Evolutionary conservation across 1,140 invertebrate species (phyloP).

Genomic region (Drosophila sp.): DNA sequence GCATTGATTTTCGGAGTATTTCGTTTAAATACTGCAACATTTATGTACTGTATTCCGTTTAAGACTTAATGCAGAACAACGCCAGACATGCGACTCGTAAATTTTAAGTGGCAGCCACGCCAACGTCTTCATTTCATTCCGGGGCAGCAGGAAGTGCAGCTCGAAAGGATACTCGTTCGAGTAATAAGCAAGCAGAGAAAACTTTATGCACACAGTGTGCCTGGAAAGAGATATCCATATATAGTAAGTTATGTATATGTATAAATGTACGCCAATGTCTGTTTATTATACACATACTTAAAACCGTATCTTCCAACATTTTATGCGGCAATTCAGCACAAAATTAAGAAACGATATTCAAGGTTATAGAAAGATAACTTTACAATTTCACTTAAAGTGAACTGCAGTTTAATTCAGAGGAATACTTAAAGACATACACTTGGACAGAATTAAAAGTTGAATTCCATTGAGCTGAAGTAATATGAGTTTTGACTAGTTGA

Average conservation of each 20-base stretch:
- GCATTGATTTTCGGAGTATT: constrained; percentile 23
- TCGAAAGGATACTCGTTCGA: constrained; percentile 46
- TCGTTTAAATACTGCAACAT: constrained; percentile 38
- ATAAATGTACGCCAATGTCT: constrained; percentile 19
- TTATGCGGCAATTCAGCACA: constrained; percentile 14
- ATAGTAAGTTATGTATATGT: too few species aligned
- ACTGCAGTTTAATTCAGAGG: neutral
- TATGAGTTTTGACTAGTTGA: neutral
- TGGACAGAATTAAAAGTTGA: too few species aligned
- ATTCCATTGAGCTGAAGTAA: neutral
- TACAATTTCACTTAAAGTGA: neutral
- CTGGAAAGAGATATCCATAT: constrained; percentile 9
- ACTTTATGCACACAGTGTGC: constrained; percentile 44
- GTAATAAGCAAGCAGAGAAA: constrained; percentile 44
- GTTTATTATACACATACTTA: constrained; percentile 27
- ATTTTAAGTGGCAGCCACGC: constrained; percentile 38
- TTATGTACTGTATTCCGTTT: constrained; percentile 26
- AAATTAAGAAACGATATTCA: too few species aligned
- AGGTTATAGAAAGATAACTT: neutral
- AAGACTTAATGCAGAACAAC: constrained; percentile 25
- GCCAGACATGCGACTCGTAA: constrained; percentile 34
- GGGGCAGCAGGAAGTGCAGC: constrained; percentile 35
- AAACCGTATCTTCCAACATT: constrained; percentile 1
- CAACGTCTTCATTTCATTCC: constrained; percentile 32
- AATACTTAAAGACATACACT: too few species aligned